Evolutionary conservation across 2,888 invertebrate genomes (phyloP).

Genomic region (Alsophila aescularia): DNA sequence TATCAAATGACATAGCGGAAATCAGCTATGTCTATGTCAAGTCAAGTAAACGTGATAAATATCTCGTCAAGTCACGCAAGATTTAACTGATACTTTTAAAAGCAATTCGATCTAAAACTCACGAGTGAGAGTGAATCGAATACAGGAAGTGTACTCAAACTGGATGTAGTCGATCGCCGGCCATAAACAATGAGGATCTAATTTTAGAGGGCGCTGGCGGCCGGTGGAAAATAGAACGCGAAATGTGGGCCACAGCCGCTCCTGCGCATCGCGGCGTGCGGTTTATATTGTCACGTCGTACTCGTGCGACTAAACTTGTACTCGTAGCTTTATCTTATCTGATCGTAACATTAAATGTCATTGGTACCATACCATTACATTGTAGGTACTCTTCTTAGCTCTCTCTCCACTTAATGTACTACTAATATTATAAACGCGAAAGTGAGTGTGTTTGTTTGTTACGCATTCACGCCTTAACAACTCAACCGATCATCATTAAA

Average conservation of each 20-base stretch:
- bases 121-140: slow-evolving; percentile 32
- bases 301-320: neutral
- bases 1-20: too few species aligned
- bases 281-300: slow-evolving; percentile 27
- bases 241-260: slow-evolving; percentile 76
- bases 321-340: neutral
- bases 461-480: too few species aligned
- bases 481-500: too few species aligned
- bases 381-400: too few species aligned
- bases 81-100: neutral
- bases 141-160: slow-evolving; percentile 61
- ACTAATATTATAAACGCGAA: too few species aligned
- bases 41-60: too few species aligned
- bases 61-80: neutral
- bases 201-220: slow-evolving; percentile 73
- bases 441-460: too few species aligned
- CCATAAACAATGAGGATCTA: slow-evolving; percentile 78
- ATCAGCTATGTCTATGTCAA: too few species aligned
- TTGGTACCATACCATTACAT: too few species aligned
- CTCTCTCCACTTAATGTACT: too few species aligned
- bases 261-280: slow-evolving; percentile 53
- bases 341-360: neutral
- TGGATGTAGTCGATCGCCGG: slow-evolving; percentile 63
- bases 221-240: slow-evolving; percentile 73
- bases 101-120: neutral